phyloP scores from a whole-genome alignment of 2,113 vertebrate species.

The Cochlearius cochlearius region DNA sequence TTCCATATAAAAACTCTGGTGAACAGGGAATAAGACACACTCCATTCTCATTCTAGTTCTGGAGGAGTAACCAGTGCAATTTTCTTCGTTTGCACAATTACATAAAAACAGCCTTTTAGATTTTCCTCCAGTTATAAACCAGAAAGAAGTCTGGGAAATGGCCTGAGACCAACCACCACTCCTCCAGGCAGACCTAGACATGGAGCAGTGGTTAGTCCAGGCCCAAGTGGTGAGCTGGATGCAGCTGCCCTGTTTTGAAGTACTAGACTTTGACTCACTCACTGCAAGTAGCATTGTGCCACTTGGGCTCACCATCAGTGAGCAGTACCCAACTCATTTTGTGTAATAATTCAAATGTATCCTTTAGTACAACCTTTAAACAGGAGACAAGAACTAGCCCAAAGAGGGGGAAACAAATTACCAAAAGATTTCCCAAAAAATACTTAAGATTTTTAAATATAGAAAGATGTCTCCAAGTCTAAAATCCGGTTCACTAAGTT shows the following conservation, averaged over 20 bases:
- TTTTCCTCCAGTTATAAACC: background rate
- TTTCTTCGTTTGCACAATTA: background rate
- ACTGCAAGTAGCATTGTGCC: background rate
- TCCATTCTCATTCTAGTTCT: background rate
- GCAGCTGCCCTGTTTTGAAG: background rate
- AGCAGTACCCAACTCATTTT: background rate
- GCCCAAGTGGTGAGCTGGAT: background rate
- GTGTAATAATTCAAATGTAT: background rate
- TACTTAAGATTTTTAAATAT: background rate
- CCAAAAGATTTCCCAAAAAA: background rate
- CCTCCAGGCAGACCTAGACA: background rate
- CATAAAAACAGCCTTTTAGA: background rate
- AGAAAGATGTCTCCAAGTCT: background rate
- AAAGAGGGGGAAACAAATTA: background rate
- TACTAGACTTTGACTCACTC: background rate
- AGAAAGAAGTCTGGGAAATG: background rate
- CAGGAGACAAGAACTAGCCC: background rate
- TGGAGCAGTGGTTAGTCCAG: fast-evolving
- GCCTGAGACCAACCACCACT: background rate
- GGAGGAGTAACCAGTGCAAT: background rate
- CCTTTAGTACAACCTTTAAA: background rate
- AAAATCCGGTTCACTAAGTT: background rate
- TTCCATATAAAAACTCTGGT: too few species aligned
- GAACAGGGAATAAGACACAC: background rate
- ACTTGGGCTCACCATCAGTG: background rate